Conservation (phyloP, 2,113 vertebrate species). For the Dipodomys merriami region DNA sequence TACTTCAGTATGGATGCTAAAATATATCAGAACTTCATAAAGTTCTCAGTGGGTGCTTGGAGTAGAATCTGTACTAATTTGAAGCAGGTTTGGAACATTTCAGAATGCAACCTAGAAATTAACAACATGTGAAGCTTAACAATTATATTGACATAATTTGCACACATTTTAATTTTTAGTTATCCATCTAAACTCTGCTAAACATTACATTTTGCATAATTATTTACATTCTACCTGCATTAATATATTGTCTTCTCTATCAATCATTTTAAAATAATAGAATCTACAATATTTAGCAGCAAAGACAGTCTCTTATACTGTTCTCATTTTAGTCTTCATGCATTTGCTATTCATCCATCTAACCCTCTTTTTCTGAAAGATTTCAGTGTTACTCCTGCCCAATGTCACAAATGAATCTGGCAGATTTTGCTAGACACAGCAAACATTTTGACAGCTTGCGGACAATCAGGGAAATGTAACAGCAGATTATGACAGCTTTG, state of each 20-base stretch:
- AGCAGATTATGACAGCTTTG: constrained; percentile 65
- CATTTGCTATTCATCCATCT: constrained; percentile 24
- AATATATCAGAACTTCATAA: constrained; percentile 4
- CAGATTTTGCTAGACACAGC: constrained; percentile 58
- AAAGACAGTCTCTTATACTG: not conserved
- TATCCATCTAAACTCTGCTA: not conserved
- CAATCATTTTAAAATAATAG: not conserved
- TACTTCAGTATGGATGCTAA: constrained; percentile 43
- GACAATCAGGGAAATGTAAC: constrained; percentile 53
- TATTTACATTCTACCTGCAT: not conserved
- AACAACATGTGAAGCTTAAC: constrained; percentile 35
- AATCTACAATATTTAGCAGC: constrained; percentile 10
- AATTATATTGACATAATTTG: not conserved
- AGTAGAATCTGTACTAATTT: constrained; percentile 25
- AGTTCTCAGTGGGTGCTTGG: not conserved
- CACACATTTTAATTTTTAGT: constrained; percentile 40
- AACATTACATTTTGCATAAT: not conserved
- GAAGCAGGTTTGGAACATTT: constrained; percentile 50
- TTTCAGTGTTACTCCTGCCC: constrained; percentile 28
- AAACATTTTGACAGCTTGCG: constrained; percentile 74
- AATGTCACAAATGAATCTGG: constrained; percentile 31
- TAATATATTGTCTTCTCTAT: not conserved
- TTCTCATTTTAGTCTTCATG: constrained; percentile 34
- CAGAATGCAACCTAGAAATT: constrained; percentile 38
- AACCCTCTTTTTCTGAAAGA: constrained; percentile 44